Conservation (phyloP, 2,797 vertebrate species). For the Poecilia picta region DNA sequence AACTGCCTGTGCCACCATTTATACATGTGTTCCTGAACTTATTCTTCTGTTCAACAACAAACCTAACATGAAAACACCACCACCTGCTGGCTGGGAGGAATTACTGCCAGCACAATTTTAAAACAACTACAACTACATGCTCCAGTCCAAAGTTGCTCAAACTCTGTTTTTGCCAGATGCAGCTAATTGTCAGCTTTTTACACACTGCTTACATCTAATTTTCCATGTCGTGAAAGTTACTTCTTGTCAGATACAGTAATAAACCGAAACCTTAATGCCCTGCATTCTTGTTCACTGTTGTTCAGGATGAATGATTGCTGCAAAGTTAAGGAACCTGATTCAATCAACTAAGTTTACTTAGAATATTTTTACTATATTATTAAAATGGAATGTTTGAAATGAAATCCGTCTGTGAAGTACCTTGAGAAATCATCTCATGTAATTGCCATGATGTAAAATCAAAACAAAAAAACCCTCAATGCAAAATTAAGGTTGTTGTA, state of each 20-base stretch:
- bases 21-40: too few relatives aligned
- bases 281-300: background rate
- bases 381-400: background rate
- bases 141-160: background rate
- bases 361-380: background rate
- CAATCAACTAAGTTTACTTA: background rate
- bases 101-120: background rate
- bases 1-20: too few relatives aligned
- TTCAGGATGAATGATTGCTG: background rate
- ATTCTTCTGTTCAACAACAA: too few relatives aligned
- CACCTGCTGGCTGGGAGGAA: too few relatives aligned
- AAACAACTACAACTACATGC: background rate
- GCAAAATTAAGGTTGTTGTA: background rate
- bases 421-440: background rate
- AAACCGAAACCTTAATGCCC: background rate
- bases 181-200: background rate
- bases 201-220: background rate
- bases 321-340: background rate
- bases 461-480: background rate
- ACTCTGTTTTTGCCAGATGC: background rate
- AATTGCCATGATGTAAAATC: background rate
- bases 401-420: background rate
- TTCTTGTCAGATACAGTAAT: background rate
- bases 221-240: background rate
- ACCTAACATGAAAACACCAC: too few relatives aligned